A percentile compares a stretch with the other conserved stretches of the same genome.
Evolutionary conservation across 2,888 invertebrate species (phyloP).

Genomic region (Choreutis nemorana): DNA sequence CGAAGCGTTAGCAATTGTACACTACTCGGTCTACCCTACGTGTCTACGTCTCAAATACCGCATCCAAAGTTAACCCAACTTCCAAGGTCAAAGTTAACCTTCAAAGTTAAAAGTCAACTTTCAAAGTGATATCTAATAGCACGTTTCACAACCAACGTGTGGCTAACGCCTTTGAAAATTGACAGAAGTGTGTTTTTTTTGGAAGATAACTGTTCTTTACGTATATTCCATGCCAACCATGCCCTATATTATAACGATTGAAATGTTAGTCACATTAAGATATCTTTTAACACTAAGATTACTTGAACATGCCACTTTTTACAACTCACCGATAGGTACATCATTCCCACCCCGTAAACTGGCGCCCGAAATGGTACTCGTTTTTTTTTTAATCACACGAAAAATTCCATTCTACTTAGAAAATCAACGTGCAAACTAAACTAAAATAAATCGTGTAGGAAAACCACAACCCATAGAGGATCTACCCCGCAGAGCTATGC

Average conservation of each 20-base stretch:
- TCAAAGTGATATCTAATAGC: constrained; percentile 45
- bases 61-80: no score
- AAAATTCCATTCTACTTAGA: constrained; percentile 11
- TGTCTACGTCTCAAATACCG: constrained; percentile 33
- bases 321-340: constrained; percentile 22
- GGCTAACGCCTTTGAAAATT: constrained; percentile 54
- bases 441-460: constrained; percentile 13
- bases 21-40: constrained; percentile 56
- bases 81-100: no score
- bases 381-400: constrained; percentile 19
- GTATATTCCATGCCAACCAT: constrained; percentile 55
- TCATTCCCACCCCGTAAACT: constrained; percentile 18
- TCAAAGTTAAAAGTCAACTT: constrained; percentile 20
- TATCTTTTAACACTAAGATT: constrained; percentile 18
- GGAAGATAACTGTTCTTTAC: constrained; percentile 43
- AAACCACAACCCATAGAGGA: constrained; percentile 30
- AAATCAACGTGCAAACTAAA: constrained; percentile 29
- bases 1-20: constrained; percentile 41
- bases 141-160: constrained; percentile 63
- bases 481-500: constrained; percentile 28
- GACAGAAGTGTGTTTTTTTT: constrained; percentile 50
- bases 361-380: constrained; percentile 26
- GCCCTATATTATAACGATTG: constrained; percentile 18
- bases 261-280: constrained; percentile 25
- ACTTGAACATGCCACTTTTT: constrained; percentile 25